phyloP scores from a whole-genome alignment of 2,888 invertebrate genomes.

The Dichetophora obliterata region DNA sequence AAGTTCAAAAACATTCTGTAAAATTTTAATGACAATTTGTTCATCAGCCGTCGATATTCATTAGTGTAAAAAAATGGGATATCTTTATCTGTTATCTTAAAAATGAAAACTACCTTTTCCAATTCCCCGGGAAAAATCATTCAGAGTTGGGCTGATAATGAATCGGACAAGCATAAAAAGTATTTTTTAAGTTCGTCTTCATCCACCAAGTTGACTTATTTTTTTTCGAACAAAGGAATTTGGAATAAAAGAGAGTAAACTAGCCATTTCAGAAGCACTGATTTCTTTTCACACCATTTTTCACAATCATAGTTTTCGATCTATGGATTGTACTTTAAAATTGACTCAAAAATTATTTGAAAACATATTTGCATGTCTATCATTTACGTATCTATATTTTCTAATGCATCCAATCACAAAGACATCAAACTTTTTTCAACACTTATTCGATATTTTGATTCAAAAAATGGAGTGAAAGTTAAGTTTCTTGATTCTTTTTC shows the following conservation, averaged over 20 bases:
- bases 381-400: constrained; percentile 24
- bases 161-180: background rate
- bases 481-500: background rate
- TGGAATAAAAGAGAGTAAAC: background rate
- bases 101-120: too few relatives aligned
- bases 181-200: background rate
- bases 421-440: constrained; percentile 30
- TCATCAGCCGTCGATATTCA: too few relatives aligned
- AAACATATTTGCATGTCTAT: constrained; percentile 8
- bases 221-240: background rate
- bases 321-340: constrained; percentile 40
- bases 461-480: constrained; percentile 2
- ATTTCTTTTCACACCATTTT: constrained; percentile 22
- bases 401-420: constrained; percentile 42
- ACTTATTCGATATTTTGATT: background rate
- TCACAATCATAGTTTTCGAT: constrained; percentile 40
- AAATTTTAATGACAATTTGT: too few relatives aligned
- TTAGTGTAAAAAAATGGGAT: too few relatives aligned
- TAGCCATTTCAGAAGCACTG: background rate
- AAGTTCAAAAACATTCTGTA: too few relatives aligned
- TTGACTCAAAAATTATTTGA: constrained; percentile 39
- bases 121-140: too few relatives aligned
- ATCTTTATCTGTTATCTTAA: too few relatives aligned
- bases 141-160: too few relatives aligned
- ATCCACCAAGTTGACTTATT: background rate